Conservation (phyloP, 2,797 vertebrate genomes). For the Hippocampus kuda region DNA sequence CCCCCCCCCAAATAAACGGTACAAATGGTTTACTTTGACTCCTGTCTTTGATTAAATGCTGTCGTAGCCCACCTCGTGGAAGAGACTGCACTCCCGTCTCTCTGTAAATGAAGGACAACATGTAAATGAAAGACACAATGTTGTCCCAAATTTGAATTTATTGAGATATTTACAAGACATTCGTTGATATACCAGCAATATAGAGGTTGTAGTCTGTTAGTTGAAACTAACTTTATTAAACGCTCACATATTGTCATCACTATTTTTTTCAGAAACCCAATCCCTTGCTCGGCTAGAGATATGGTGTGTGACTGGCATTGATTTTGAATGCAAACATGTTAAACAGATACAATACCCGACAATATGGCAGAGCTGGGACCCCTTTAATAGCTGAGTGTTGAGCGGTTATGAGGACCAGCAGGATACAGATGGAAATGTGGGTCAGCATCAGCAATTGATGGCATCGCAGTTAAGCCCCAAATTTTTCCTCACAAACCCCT, state of each 20-base stretch:
- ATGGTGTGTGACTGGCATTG: neutral
- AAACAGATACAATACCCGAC: neutral
- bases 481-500: neutral
- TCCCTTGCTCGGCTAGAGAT: neutral
- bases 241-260: neutral
- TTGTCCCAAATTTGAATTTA: neutral
- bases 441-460: constrained; percentile 19
- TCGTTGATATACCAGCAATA: neutral
- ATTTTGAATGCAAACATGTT: neutral
- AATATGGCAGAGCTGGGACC: neutral
- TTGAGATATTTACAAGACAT: neutral
- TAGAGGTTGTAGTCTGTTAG: neutral
- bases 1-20: too few species aligned
- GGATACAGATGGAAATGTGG: constrained; percentile 31
- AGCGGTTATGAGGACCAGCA: neutral
- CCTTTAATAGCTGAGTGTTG: neutral
- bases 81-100: neutral
- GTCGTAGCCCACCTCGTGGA: too few species aligned
- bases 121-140: neutral
- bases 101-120: neutral
- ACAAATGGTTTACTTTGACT: too few species aligned
- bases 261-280: neutral
- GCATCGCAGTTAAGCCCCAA: constrained; percentile 7
- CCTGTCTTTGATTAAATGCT: too few species aligned
- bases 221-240: neutral